Evolutionary conservation across 2,888 invertebrate species (phyloP).

Genomic region (Brachyptera putata): DNA sequence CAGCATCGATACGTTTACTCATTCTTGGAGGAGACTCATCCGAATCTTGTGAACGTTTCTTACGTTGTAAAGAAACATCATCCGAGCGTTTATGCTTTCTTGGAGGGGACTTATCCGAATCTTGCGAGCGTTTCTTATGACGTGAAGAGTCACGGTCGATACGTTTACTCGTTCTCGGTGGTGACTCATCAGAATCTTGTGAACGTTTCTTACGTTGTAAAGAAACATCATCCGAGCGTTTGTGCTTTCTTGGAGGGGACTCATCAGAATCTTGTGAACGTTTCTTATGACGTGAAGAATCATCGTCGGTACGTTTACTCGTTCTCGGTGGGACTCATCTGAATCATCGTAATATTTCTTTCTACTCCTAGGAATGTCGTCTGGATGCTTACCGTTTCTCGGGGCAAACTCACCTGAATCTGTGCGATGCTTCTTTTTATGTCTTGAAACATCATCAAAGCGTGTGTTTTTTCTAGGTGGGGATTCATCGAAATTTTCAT

Average conservation of each 20-base stretch:
- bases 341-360: slow-evolving; percentile 24
- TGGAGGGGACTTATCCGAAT: slow-evolving; percentile 30
- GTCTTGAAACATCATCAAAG: slow-evolving; percentile 24
- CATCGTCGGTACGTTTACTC: slow-evolving; percentile 22
- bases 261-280: slow-evolving; percentile 36
- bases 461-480: slow-evolving; percentile 26
- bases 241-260: slow-evolving; percentile 35
- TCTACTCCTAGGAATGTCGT: not conserved
- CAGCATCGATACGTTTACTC: slow-evolving; percentile 17
- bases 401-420: slow-evolving; percentile 38
- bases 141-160: not conserved
- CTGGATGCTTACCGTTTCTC: slow-evolving; percentile 24
- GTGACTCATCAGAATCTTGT: slow-evolving; percentile 38
- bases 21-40: slow-evolving; percentile 37
- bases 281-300: slow-evolving; percentile 28
- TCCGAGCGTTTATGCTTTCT: slow-evolving; percentile 28
- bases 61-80: slow-evolving; percentile 35
- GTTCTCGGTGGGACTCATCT: slow-evolving; percentile 36
- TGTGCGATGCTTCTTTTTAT: no score
- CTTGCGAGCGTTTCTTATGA: not conserved
- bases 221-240: not conserved
- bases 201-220: slow-evolving; percentile 19
- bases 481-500: slow-evolving; percentile 9
- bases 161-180: slow-evolving; percentile 33
- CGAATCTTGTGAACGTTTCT: not conserved